Conservation (phyloP, 2,113 vertebrate species). For the Podiceps cristatus region DNA sequence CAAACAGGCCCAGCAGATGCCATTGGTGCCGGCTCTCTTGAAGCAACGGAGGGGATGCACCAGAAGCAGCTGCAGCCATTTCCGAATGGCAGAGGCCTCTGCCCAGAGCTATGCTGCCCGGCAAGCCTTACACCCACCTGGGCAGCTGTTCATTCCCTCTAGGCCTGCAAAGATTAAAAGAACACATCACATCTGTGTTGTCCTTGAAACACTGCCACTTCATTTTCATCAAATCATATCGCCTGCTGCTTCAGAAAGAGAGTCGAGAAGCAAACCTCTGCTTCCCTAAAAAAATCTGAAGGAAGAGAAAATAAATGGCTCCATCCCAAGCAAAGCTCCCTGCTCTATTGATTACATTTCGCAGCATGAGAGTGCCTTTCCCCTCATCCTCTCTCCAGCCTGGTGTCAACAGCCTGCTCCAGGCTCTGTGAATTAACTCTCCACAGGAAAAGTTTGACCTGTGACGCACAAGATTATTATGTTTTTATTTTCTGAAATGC, state of each 20-base stretch:
- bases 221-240: background rate
- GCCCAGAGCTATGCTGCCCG: rapidly evolving
- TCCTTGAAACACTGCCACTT: background rate
- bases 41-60: background rate
- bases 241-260: background rate
- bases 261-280: background rate
- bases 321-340: background rate
- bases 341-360: background rate
- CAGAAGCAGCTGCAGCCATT: background rate
- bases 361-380: background rate
- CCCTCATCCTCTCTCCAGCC: background rate
- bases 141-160: background rate
- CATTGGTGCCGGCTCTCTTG: background rate
- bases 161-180: background rate
- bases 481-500: background rate
- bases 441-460: background rate
- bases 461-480: rapidly evolving
- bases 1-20: background rate
- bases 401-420: background rate
- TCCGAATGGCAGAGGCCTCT: background rate
- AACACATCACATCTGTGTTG: background rate
- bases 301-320: background rate
- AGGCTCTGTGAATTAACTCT: background rate
- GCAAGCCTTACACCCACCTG: background rate
- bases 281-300: background rate